phyloP scores from a whole-genome alignment of 1,140 invertebrate species.

The Hylyphantes graminicola region DNA sequence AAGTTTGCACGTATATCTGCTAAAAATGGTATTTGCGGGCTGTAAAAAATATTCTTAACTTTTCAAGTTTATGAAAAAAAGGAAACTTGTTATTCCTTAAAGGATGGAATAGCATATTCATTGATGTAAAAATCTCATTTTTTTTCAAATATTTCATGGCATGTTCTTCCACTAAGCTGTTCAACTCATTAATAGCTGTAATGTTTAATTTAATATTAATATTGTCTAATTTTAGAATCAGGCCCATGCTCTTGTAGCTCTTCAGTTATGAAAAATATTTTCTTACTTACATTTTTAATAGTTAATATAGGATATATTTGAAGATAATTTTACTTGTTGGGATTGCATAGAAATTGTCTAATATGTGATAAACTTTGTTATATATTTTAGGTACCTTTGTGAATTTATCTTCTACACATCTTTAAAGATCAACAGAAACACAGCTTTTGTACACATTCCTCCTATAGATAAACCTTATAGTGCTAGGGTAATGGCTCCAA shows the following conservation, averaged over 20 bases:
- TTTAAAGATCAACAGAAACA: conserved; percentile 67
- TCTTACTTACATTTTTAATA: not conserved
- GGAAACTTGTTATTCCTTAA: not conserved
- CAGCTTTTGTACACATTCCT: conserved; percentile 73
- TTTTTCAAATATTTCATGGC: not conserved
- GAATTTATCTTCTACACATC: conserved; percentile 72
- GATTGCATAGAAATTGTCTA: not conserved
- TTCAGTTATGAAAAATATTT: not conserved
- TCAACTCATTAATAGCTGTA: not conserved
- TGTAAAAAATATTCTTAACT: too few species aligned
- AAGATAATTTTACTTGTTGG: not conserved
- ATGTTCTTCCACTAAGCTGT: too few species aligned
- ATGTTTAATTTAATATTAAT: not conserved
- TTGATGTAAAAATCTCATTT: not conserved
- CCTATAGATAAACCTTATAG: conserved; percentile 68
- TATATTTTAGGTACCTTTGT: conserved; percentile 70
- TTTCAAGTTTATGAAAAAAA: not conserved
- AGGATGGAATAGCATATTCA: not conserved
- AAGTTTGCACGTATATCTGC: not conserved
- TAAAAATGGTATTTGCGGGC: not conserved
- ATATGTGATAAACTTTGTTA: not conserved
- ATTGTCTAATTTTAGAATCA: not conserved
- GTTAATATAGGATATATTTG: not conserved
- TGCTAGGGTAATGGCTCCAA: conserved; percentile 61
- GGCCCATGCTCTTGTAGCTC: not conserved